Percentiles rank a stretch among this genome's conserved stretches.
These are phyloP conservation scores for Phymanthus crucifer DNA, from an alignment of 92 coral and sea anemone genomes.

Conservation along the genomic window DNA sequence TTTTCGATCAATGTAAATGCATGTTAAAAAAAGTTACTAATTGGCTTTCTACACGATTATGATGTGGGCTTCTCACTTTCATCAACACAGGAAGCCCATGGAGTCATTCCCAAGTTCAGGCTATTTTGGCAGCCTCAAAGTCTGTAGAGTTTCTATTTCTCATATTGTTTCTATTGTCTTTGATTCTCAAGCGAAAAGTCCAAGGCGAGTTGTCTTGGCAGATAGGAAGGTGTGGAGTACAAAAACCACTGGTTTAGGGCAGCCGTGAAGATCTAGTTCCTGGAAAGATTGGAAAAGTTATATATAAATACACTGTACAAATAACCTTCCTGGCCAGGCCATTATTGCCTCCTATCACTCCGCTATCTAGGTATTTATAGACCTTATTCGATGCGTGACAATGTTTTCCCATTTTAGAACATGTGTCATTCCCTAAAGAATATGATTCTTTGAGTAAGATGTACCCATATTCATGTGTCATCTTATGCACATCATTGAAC, in stretches of 20 bases:
- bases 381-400: too few relatives aligned
- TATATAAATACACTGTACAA: too few relatives aligned
- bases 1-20: not conserved
- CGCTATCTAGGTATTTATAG: too few relatives aligned
- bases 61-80: not conserved
- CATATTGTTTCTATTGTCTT: not conserved
- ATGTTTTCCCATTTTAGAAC: too few relatives aligned
- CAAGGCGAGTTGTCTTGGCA: conserved; percentile 96
- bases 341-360: too few relatives aligned
- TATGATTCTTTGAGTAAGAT: too few relatives aligned
- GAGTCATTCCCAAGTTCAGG: not conserved
- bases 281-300: conserved; percentile 25
- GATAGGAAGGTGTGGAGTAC: conserved; percentile 97
- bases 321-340: too few relatives aligned
- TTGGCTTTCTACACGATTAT: not conserved
- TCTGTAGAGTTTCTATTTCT: not conserved
- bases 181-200: conserved; percentile 81
- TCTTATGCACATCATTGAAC: too few relatives aligned
- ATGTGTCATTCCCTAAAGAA: too few relatives aligned
- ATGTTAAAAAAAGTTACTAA: not conserved
- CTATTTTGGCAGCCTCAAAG: not conserved
- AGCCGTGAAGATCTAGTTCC: conserved; percentile 96
- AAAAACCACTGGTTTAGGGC: conserved; percentile 98
- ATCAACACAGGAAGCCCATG: not conserved
- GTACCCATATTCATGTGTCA: too few relatives aligned